Conservation (phyloP, 2,888 invertebrate species). For the Quadroppia sp. region DNA sequence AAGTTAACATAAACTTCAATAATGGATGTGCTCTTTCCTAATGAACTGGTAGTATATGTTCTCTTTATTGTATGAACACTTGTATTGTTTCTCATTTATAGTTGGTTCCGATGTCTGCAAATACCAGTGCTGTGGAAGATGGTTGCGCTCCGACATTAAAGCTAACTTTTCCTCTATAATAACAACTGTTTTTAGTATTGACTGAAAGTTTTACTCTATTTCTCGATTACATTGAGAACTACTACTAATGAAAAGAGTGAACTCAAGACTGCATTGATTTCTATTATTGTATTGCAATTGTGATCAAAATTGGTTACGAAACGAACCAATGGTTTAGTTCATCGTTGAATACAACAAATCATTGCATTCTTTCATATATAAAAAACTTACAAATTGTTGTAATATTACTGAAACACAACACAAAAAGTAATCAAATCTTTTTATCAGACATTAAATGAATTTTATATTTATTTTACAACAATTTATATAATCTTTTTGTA, state of each 20-base stretch:
- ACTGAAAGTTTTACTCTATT: not conserved
- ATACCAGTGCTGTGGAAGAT: not conserved
- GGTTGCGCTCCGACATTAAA: not conserved
- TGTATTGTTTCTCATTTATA: slow-evolving; percentile 13
- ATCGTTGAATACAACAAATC: slow-evolving; percentile 23
- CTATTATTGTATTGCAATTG: slow-evolving; percentile 16
- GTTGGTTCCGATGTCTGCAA: not conserved
- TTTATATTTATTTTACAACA: no score
- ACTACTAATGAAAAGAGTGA: not conserved
- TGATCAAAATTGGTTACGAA: slow-evolving; percentile 7
- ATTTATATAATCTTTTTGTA: no score
- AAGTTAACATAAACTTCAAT: slow-evolving; percentile 19
- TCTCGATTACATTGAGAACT: slow-evolving; percentile 10
- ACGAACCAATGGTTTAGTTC: not conserved
- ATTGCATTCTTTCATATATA: not conserved
- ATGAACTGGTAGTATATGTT: not conserved
- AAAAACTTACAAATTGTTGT: no score
- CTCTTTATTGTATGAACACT: not conserved
- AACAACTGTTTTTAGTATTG: slow-evolving; percentile 21
- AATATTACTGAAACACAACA: no score
- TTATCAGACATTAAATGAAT: no score
- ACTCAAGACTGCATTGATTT: slow-evolving; percentile 9
- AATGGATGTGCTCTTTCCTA: slow-evolving; percentile 8
- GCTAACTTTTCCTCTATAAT: not conserved
- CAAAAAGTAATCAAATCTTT: no score